These are phyloP conservation scores for Sciurus vulgaris DNA, from an alignment of 2,797 vertebrate species.

Conservation along the genomic window DNA sequence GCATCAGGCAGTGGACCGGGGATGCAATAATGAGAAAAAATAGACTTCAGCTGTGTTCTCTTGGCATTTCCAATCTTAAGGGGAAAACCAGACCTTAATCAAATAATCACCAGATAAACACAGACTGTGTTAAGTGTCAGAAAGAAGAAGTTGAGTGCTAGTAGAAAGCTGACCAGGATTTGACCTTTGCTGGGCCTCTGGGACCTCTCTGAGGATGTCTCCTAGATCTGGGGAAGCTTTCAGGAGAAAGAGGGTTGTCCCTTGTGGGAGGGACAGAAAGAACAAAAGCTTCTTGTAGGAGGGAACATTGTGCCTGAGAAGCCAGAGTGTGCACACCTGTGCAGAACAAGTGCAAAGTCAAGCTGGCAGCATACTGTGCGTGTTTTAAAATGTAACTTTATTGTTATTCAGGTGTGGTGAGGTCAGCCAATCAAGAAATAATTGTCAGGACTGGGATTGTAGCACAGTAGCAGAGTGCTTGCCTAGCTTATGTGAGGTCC, in stretches of 20 bases:
- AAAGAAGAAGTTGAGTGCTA: background rate
- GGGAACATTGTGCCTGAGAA: background rate
- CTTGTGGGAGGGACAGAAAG: background rate
- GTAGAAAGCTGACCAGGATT: background rate
- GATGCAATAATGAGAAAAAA: background rate
- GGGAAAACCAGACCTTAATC: background rate
- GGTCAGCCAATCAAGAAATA: background rate
- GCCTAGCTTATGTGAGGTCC: too few species aligned
- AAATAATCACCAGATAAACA: background rate
- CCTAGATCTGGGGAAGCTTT: background rate
- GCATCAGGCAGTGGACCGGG: background rate
- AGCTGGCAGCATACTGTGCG: fast-evolving
- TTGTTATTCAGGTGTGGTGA: background rate
- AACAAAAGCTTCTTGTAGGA: background rate
- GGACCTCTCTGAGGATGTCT: background rate
- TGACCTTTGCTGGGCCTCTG: background rate
- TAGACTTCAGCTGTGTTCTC: background rate
- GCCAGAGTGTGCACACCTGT: too few species aligned
- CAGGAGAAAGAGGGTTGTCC: background rate
- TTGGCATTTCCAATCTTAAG: background rate
- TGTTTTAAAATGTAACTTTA: background rate
- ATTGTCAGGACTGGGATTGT: too few species aligned
- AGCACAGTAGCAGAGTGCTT: too few species aligned
- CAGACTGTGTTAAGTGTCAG: background rate
- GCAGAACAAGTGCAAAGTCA: too few species aligned